phyloP scores from a whole-genome alignment of 2,888 invertebrate species.

The Chydorus sphaericus region DNA sequence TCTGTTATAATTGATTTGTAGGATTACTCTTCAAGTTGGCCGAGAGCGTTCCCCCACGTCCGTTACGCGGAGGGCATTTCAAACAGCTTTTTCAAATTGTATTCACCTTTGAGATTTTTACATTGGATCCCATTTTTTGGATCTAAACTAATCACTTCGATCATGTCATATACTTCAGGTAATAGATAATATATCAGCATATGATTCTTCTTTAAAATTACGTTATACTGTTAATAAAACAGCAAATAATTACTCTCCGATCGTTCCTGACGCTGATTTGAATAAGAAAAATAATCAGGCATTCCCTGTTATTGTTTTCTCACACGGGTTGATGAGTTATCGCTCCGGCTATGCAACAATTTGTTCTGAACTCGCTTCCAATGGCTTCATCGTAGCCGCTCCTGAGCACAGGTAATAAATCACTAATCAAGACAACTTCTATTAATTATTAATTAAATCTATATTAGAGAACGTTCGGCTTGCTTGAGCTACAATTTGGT shows the following conservation, averaged over 20 bases:
- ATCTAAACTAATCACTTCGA: conserved; percentile 25
- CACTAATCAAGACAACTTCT: no score
- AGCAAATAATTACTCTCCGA: conserved; percentile 38
- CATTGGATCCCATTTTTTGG: conserved; percentile 29
- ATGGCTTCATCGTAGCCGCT: conserved; percentile 47
- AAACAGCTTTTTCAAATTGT: no score
- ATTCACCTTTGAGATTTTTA: conserved; percentile 32
- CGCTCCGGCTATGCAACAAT: conserved; percentile 44
- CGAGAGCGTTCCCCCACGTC: conserved; percentile 39
- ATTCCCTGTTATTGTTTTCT: conserved; percentile 44
- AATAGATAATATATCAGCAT: no score
- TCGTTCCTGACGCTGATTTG: conserved; percentile 35
- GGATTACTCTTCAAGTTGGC: conserved; percentile 35
- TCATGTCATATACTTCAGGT: no score
- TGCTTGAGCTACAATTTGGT: conserved; percentile 12
- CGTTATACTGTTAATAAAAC: no score
- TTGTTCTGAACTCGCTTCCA: conserved; percentile 45
- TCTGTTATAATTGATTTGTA: conserved; percentile 26
- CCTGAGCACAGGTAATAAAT: conserved; percentile 46
- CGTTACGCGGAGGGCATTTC: conserved; percentile 39
- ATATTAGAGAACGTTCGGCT: conserved; percentile 16
- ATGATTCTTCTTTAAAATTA: no score
- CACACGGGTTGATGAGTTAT: conserved; percentile 47
- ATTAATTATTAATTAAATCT: not conserved
- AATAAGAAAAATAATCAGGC: conserved; percentile 13